phyloP scores from a whole-genome alignment of 2,113 vertebrate species.

The Campylorhamphus procurvoides region DNA sequence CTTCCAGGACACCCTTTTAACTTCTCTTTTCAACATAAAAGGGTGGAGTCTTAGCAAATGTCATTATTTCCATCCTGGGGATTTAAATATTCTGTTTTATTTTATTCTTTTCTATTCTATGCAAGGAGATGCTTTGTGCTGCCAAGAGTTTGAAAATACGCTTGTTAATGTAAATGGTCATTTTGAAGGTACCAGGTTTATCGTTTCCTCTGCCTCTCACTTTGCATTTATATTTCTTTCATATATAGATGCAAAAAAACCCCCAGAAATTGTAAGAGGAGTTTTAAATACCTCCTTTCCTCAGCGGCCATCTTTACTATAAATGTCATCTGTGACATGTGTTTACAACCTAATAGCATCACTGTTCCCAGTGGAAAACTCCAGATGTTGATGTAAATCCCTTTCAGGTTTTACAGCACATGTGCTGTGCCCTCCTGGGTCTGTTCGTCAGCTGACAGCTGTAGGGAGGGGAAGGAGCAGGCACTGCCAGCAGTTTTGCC shows the following conservation, averaged over 20 bases:
- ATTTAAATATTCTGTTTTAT: not conserved
- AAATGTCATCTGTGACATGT: not conserved
- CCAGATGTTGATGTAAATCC: not conserved
- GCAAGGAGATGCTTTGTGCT: not conserved
- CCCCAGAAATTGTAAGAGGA: not conserved
- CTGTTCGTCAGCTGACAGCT: not conserved
- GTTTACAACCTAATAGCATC: not conserved
- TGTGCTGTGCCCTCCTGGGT: fast-evolving
- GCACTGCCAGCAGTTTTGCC: not conserved
- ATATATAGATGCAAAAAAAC: not conserved
- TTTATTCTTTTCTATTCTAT: not conserved
- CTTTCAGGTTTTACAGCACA: not conserved
- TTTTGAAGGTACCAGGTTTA: not conserved
- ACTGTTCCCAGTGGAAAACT: not conserved
- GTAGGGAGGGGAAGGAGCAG: not conserved
- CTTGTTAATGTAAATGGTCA: not conserved
- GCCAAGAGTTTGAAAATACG: not conserved
- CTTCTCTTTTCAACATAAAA: not conserved
- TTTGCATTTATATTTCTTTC: not conserved
- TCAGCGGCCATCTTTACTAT: not conserved
- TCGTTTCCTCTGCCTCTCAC: not conserved
- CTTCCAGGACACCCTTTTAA: not conserved
- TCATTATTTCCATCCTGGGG: not conserved
- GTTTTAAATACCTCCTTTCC: not conserved
- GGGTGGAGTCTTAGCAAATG: not conserved